Base-by-base conservation (phyloP, 2,888 invertebrate species). In the Dynastes grantii region DNA sequence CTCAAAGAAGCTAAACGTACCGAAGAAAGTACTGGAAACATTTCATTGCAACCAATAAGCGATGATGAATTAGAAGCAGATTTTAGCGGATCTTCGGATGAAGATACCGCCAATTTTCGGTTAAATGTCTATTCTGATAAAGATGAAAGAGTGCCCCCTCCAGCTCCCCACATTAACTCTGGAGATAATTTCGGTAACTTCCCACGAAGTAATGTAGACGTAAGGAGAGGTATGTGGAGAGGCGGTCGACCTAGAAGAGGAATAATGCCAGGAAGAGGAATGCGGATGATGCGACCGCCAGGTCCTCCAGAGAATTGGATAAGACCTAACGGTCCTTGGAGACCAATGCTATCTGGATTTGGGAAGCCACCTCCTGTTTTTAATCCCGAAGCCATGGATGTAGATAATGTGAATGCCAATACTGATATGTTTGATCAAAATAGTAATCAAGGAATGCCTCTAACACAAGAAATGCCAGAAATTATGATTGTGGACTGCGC, bases 1-100 rank as follows among this genome's bases (percentile, higher is more conserved):
- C 88, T 95, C 2, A 93, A 94, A 79, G 95, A 95, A 78, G 94
- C 95, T 0, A 94, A 95, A 83, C 91, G 94, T 68, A 92, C 92
- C 29, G 93, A 93, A 85, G 90, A 91, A 63, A 91, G 91, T 0
- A 90, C 83, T 4, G 83, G 81, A 22, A 87, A 86, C 76, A 82
- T 84, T 37, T 86, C 87, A 3, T 79, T 88, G 37, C 88, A 88
- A 79, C 87, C 88, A 5, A 88, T 89, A 51, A 89, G 89, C 76
- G 89, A 89, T 76, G 89, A 89, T 71, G 89, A 89, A 79, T 82
- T 89, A 22, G 85, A 87, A 51, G 84, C 82, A 16, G 83, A 82
- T 32, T 84, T 84, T 75, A 85, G 85, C 53, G 84, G 85, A 40
- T 70, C 77, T 29, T 73, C 73, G 11, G 77, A 77, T 27, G 79